These are phyloP conservation scores for Aptenodytes forsteri DNA, from an alignment of 2,113 vertebrate species.

Conservation along the genomic window DNA sequence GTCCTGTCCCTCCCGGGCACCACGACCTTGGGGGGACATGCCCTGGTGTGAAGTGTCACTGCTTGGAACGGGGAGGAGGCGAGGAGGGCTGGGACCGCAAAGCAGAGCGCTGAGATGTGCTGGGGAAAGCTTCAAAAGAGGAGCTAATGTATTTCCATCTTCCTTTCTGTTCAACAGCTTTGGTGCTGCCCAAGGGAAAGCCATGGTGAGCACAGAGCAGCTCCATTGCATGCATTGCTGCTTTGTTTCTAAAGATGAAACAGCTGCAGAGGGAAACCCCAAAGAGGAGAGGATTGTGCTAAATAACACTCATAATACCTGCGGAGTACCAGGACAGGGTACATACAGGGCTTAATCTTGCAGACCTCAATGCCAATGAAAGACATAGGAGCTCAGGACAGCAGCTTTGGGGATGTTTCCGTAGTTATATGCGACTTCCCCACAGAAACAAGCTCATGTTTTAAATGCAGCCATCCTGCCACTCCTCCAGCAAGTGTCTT, in stretches of 20 bases:
- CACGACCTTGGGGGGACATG: accelerated
- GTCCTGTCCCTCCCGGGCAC: neutral
- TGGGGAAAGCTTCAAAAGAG: neutral
- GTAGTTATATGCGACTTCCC: neutral
- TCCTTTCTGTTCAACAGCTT: neutral
- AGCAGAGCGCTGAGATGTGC: neutral
- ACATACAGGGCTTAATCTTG: neutral
- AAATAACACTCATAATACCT: neutral
- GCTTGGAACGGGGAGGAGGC: neutral
- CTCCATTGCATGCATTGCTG: neutral
- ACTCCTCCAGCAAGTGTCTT: neutral
- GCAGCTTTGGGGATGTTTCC: neutral
- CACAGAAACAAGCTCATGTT: neutral
- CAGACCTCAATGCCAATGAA: neutral
- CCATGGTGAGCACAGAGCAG: neutral
- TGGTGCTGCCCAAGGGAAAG: neutral
- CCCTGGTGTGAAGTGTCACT: neutral
- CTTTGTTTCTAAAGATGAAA: neutral
- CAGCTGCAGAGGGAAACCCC: neutral
- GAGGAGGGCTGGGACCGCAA: neutral
- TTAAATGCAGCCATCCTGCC: neutral
- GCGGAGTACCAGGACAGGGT: accelerated
- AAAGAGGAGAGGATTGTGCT: neutral
- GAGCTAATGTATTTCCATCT: neutral
- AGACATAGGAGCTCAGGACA: neutral